A percentile compares a stretch with the other conserved stretches of the same genome.
Evolutionary conservation across 2,113 vertebrate genomes (phyloP).

Genomic region (Alligator mississippiensis): DNA sequence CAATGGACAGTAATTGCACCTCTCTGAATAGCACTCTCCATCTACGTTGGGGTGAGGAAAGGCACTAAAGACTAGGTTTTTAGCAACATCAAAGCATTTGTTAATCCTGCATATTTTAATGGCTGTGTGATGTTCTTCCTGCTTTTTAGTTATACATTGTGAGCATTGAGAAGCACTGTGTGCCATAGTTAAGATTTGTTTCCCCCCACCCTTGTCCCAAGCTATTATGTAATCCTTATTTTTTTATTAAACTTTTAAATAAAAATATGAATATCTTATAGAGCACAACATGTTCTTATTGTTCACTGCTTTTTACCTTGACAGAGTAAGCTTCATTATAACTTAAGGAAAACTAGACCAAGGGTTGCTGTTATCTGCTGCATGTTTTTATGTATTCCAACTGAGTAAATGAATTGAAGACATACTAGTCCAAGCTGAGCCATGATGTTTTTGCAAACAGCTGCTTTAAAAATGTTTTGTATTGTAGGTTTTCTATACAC

Average conservation of each 20-base stretch:
- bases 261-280: conserved; percentile 2
- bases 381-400: conserved; percentile 21
- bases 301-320: conserved; percentile 24
- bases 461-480: conserved; percentile 57
- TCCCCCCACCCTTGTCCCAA: neutral
- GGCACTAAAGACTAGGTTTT: neutral
- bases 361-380: conserved; percentile 42
- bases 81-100: too few species aligned
- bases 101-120: too few species aligned
- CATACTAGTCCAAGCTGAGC: conserved; percentile 62
- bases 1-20: neutral
- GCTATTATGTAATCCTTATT: conserved; percentile 38
- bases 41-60: neutral
- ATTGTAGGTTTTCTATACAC: conserved; percentile 44
- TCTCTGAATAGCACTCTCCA: neutral
- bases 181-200: neutral
- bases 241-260: conserved; percentile 33
- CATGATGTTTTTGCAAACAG: conserved; percentile 59
- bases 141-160: neutral
- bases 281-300: neutral
- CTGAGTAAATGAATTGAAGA: conserved; percentile 57
- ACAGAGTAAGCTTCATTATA: conserved; percentile 43
- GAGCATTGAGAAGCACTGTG: neutral
- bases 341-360: conserved; percentile 1
- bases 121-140: neutral